phyloP scores from a whole-genome alignment of 1,140 invertebrate species.

The Drosophila ercepeae region DNA sequence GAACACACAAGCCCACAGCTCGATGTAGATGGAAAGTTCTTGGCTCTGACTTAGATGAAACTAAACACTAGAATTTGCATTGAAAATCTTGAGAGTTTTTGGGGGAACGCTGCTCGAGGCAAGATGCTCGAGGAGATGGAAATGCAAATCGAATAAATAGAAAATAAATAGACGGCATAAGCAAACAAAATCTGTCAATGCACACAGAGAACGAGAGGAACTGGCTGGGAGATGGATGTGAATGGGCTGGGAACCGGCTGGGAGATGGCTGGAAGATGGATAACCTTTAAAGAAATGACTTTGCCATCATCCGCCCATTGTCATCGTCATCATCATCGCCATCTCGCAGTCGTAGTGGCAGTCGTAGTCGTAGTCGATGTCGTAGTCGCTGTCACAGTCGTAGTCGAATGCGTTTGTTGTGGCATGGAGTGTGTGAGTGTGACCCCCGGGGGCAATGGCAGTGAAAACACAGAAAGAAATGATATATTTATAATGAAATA shows the following conservation, averaged over 20 bases:
- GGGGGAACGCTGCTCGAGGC: conserved; percentile 35
- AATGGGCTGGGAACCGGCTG: too few relatives aligned
- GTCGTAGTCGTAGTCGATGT: not conserved
- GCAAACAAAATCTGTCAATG: conserved; percentile 58
- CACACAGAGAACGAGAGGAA: conserved; percentile 20
- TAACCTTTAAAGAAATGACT: conserved; percentile 55
- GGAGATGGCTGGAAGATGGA: conserved; percentile 6
- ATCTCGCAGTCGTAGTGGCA: not conserved
- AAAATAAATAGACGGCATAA: conserved; percentile 73
- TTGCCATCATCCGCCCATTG: conserved; percentile 43
- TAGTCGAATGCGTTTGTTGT: conserved; percentile 36
- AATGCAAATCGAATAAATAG: conserved; percentile 81
- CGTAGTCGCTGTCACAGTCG: too few relatives aligned
- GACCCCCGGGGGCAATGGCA: conserved; percentile 49
- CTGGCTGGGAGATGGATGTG: conserved; percentile 7
- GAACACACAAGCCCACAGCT: conserved; percentile 20
- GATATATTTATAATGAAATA: not conserved
- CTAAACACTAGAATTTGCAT: conserved; percentile 53
- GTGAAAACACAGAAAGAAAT: conserved; percentile 4
- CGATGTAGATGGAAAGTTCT: not conserved
- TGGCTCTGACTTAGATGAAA: conserved; percentile 34
- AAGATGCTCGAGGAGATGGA: conserved; percentile 54
- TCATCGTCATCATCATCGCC: conserved; percentile 41
- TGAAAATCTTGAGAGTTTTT: conserved; percentile 56
- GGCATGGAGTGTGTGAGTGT: conserved; percentile 49